Conservation (phyloP, 1,140 invertebrate species). For the Chrysomallon squamiferum region DNA sequence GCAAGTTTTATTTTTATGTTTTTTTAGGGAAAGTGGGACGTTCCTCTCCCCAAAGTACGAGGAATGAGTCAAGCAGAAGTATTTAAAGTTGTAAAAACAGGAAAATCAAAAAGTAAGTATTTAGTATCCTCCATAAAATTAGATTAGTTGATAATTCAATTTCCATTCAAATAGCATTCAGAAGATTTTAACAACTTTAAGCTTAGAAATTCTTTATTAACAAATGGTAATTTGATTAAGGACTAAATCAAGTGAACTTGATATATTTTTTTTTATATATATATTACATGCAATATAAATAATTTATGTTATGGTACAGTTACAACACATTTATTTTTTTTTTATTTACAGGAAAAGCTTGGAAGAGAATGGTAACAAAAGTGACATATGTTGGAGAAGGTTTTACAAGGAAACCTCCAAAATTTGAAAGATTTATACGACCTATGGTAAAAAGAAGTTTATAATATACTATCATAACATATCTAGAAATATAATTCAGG, state of each 20-base stretch:
- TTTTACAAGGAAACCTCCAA: conserved; percentile 98
- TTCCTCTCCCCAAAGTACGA: conserved; percentile 97
- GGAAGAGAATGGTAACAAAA: conserved; percentile 99
- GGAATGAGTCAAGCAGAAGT: conserved; percentile 98
- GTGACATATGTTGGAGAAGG: conserved; percentile 92
- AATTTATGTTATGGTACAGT: background rate
- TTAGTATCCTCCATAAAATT: background rate
- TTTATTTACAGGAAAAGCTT: conserved; percentile 76
- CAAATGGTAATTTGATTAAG: too few species aligned
- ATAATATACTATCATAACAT: background rate
- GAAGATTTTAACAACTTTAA: background rate
- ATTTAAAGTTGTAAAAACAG: conserved; percentile 92
- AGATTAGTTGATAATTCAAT: background rate
- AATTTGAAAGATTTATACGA: conserved; percentile 98
- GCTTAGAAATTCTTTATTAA: too few species aligned
- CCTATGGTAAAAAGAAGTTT: conserved; percentile 80
- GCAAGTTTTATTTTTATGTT: too few species aligned
- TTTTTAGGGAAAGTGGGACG: conserved; percentile 95
- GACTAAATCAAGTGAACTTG: too few species aligned
- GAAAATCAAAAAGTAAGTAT: conserved; percentile 82
- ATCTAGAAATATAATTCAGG: background rate
- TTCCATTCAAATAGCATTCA: background rate
- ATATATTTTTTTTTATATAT: background rate
- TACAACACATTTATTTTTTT: too few species aligned
- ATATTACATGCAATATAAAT: background rate